phyloP scores from a whole-genome alignment of 2,888 invertebrate genomes.

The Argynnis bischoffii region DNA sequence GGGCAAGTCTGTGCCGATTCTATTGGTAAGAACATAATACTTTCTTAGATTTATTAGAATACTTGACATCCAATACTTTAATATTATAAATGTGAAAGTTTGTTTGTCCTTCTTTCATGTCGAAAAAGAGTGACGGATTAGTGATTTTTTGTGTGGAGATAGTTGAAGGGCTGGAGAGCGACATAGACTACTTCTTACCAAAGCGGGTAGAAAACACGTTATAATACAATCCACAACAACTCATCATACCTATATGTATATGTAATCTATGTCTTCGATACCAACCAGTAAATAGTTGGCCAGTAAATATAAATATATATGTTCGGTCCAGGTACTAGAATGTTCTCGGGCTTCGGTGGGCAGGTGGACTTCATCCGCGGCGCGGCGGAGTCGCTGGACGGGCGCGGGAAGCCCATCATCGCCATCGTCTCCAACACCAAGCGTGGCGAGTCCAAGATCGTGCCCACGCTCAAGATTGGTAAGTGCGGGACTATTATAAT shows the following conservation, averaged over 20 bases:
- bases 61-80: too few species aligned
- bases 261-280: too few species aligned
- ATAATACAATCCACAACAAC: too few species aligned
- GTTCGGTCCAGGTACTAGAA: slow-evolving; percentile 75
- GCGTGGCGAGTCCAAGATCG: slow-evolving; percentile 92
- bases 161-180: too few species aligned
- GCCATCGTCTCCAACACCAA: slow-evolving; percentile 92
- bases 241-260: too few species aligned
- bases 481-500: slow-evolving; percentile 36
- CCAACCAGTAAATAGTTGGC: too few species aligned
- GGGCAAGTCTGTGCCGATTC: slow-evolving; percentile 97
- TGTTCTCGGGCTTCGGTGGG: slow-evolving; percentile 94
- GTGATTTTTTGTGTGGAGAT: too few species aligned
- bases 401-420: slow-evolving; percentile 94
- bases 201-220: too few species aligned
- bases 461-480: slow-evolving; percentile 91
- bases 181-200: too few species aligned
- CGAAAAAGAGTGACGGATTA: too few species aligned
- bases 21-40: slow-evolving; percentile 84
- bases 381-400: slow-evolving; percentile 92
- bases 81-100: too few species aligned
- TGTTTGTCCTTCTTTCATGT: too few species aligned
- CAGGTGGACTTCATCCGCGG: slow-evolving; percentile 97
- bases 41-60: background rate
- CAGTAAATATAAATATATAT: background rate